Conservation (phyloP, 2,888 invertebrate genomes). For the Heterodera filipjevi region DNA sequence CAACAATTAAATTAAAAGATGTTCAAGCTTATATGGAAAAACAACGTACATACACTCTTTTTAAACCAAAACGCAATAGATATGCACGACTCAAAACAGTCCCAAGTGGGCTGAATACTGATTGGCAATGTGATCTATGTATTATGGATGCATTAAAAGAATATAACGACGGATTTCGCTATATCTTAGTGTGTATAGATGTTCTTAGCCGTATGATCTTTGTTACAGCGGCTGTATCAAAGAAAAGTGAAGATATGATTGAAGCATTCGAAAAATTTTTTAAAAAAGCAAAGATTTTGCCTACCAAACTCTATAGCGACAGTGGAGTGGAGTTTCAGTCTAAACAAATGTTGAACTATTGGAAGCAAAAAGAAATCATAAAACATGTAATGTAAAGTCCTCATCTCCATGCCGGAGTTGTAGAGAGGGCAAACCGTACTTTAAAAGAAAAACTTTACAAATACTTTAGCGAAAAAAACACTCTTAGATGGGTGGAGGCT, state of each 20-base stretch:
- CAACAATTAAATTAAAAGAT: constrained; percentile 18
- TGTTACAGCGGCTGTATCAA: neutral
- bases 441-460: constrained; percentile 31
- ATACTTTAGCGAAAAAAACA: constrained; percentile 22
- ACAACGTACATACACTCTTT: neutral
- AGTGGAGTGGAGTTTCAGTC: constrained; percentile 8
- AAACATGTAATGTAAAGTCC: constrained; percentile 22
- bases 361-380: constrained; percentile 14
- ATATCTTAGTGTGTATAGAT: neutral
- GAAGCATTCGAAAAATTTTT: constrained; percentile 19
- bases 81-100: neutral
- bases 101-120: neutral
- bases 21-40: constrained; percentile 13
- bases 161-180: neutral
- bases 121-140: constrained; percentile 8
- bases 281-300: neutral
- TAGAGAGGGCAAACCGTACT: constrained; percentile 24
- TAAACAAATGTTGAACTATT: constrained; percentile 12
- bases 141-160: too few relatives aligned
- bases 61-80: neutral
- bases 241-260: constrained; percentile 13
- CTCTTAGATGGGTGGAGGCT: constrained; percentile 23
- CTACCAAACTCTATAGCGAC: neutral
- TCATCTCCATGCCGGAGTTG: constrained; percentile 23
- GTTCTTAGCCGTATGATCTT: neutral